These are phyloP conservation scores for Bothrops jararaca DNA, from an alignment of 2,113 vertebrate genomes.

Conservation along the genomic window DNA sequence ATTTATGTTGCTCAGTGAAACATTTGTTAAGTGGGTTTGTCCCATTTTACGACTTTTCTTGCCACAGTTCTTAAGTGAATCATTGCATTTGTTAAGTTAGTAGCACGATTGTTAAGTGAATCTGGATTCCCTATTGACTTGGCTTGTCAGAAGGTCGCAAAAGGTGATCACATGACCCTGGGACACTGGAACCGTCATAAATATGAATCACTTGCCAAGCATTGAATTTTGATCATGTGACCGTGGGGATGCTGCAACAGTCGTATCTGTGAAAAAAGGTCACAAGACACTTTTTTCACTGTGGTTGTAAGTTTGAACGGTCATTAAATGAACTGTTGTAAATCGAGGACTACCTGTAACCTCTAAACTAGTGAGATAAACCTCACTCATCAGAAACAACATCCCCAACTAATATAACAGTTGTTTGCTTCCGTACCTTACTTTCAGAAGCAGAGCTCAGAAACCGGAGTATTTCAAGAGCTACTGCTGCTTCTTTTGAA, in stretches of 20 bases:
- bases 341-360: not conserved
- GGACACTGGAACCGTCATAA: not conserved
- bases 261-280: not conserved
- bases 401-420: not conserved
- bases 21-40: not conserved
- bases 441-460: fast-evolving
- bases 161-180: not conserved
- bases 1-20: not conserved
- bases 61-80: not conserved
- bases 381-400: not conserved
- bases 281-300: not conserved
- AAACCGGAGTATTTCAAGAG: slow-evolving; percentile 1
- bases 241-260: too few species aligned
- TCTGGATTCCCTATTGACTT: not conserved
- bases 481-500: not conserved
- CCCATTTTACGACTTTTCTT: not conserved
- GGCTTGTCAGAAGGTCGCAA: not conserved
- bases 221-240: not conserved
- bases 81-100: not conserved
- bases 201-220: not conserved
- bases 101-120: not conserved
- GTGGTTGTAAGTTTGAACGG: not conserved
- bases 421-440: slow-evolving; percentile 21
- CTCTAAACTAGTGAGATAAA: not conserved
- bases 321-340: not conserved